A percentile compares a stretch with the other conserved stretches of the same genome.
Conservation (phyloP, 2,888 invertebrate genomes). For the Nasonovia ribisnigri region DNA sequence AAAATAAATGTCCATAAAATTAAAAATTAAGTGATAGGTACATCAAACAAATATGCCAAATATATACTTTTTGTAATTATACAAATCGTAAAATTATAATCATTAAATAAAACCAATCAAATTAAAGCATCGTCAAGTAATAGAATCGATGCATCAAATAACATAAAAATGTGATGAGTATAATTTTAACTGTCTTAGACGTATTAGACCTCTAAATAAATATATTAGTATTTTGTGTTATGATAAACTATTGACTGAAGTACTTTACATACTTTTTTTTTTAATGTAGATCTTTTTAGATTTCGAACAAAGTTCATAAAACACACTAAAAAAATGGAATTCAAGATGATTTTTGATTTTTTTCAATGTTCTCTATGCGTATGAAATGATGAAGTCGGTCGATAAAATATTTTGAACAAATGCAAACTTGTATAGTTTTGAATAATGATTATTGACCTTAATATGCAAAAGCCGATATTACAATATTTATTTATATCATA, state of each 20-base stretch:
- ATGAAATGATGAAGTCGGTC: not conserved
- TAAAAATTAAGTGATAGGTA: not conserved
- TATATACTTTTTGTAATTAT: conserved; percentile 76
- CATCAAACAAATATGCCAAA: not conserved
- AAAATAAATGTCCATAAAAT: not conserved
- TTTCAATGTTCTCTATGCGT: not conserved
- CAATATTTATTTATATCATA: not conserved
- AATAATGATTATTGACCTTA: not conserved
- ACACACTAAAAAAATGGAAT: not conserved
- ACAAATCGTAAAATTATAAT: not conserved
- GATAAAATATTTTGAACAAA: not conserved
- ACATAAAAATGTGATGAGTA: not conserved
- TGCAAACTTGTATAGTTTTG: not conserved
- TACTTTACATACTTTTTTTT: not conserved
- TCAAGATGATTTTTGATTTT: not conserved
- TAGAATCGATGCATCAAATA: not conserved
- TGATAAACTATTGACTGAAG: not conserved
- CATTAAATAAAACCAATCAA: not conserved
- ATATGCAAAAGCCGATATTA: not conserved
- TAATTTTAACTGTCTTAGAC: not conserved
- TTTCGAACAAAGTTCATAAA: not conserved
- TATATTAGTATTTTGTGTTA: not conserved
- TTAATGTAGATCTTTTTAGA: not conserved
- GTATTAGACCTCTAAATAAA: not conserved
- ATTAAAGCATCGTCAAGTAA: not conserved